Evolutionary conservation across 2,888 invertebrate genomes (phyloP), one percentile per base, ranked within the genome.

Genomic region (Capitulum mitella): DNA sequence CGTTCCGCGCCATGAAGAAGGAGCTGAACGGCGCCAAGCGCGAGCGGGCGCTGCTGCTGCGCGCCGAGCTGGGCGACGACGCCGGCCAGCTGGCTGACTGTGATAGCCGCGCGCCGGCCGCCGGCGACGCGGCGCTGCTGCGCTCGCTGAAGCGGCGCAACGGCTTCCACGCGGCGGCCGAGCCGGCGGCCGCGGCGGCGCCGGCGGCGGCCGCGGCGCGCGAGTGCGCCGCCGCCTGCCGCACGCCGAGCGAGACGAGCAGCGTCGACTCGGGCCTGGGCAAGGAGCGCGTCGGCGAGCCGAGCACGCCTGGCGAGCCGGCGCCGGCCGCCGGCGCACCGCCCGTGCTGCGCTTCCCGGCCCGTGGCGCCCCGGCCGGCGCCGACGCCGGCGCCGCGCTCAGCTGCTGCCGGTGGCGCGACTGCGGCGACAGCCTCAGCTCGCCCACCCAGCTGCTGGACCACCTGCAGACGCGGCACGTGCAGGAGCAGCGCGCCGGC

Each of bases 361-460:
- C 70, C 29, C 58, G 58, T 1, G 10, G 6, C n/a, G 26, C 26
- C 8, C 26, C 40, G 40, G 19, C 34, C 37, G 34, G 37, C 70
- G 43, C 43, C 12, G 43, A 12, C 40, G 37, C 22, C 26, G 22
- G 29, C 70, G 37, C 40, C 70, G 70, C 70, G 26, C 37, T 70
- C 26, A 70, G 16, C 37, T 70, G 70, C 70, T 79, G 79, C 77
- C 61, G 77, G 3, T 79, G 79, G 79, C 74, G 43, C 34, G 79
- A 79, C 77, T 79, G 79, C 64, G 64, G 64, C 48, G 64, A 61
- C 43, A 46, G 58, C 5, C 76, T 79, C 34, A 75, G 77, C 26
- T 77, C 76, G 29, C 64, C 77, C 32, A 77, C 79, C 46, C 76
- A 77, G 29, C 79, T 79, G n/a, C 79, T 79, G 22, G 79, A 79